Evolutionary conservation across 2,888 invertebrate genomes (phyloP), one percentile per base, ranked within the genome.

Genomic region (Pseudococcus longispinus): DNA sequence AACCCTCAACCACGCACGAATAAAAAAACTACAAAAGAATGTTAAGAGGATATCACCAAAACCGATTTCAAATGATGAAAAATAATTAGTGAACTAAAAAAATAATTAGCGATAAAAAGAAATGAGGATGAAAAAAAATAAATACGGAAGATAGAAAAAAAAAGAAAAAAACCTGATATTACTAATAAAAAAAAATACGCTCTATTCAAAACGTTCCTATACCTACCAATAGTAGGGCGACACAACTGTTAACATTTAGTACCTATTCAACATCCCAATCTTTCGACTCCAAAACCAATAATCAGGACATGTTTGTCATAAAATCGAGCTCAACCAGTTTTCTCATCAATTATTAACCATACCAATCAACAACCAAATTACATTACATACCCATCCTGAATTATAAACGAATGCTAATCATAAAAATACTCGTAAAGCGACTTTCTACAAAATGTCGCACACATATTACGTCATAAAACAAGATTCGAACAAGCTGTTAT

Each of bases 161-260:
- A 46, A 85, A 85, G 20, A 42, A 80, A 42, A 80, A 42, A 42
- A 37, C 77, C 42, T 80, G 20, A 42, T 42, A n/a, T 42, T 9
- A 80, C 77, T 20, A 80, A 80, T 80, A 42, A 20, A 42, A 80
- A 70, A 85, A 74, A 77, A 74, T 85, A 80, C 46, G 80, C 86
- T 86, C 86, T 80, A 86, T 86, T 86, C 55, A 86, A 86, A 86
- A 86, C 77, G 86, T 86, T 86, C 86, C 86, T 86, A 86, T 86
- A 86, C 86, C 86, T 86, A 86, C 86, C 86, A 86, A 86, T 51
- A 86, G 86, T 86, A 86, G 86, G 86, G 80, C 32, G 86, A 86
- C 77, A 29, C 77, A 86, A 86, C 86, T 46, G 86, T 77, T 86
- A 80, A 86, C 86, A 80, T 84, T 86, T 86, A 86, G 86, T 80